A percentile compares a stretch with the other conserved stretches of the same genome.
Evolutionary conservation across 2,888 invertebrate species (phyloP).

Genomic region (Ormyrus labotus): DNA sequence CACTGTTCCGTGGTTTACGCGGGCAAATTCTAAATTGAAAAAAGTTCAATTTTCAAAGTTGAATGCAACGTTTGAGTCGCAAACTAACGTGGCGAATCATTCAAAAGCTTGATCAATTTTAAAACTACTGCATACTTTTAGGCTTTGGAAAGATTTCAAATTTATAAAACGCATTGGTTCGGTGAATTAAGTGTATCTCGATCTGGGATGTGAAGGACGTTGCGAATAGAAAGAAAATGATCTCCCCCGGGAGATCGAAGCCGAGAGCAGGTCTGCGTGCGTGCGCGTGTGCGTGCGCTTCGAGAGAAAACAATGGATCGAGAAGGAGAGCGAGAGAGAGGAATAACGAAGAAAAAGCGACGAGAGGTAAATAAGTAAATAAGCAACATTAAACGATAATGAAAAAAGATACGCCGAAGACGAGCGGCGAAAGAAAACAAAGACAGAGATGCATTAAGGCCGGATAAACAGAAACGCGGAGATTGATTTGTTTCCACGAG

Average conservation of each 20-base stretch:
- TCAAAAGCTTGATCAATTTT: too few relatives aligned
- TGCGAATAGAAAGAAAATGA: conserved; percentile 30
- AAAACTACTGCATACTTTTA: too few relatives aligned
- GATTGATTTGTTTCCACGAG: conserved; percentile 36
- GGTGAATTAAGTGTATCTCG: conserved; percentile 17
- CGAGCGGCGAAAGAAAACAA: background rate
- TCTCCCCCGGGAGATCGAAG: conserved; percentile 27
- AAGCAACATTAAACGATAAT: conserved; percentile 37
- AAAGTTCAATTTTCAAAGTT: too few relatives aligned
- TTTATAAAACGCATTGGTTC: conserved; percentile 19
- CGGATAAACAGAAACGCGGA: conserved; percentile 22
- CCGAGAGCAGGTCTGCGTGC: background rate
- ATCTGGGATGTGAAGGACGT: background rate
- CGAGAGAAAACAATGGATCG: conserved; percentile 22
- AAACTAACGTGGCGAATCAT: too few relatives aligned
- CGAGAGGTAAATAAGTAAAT: conserved; percentile 40
- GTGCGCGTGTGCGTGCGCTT: conserved; percentile 8
- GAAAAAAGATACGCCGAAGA: conserved; percentile 29
- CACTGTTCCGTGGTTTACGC: too few relatives aligned
- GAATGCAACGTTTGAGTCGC: too few relatives aligned
- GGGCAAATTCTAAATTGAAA: too few relatives aligned
- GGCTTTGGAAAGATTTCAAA: too few relatives aligned
- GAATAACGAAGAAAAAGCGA: conserved; percentile 44
- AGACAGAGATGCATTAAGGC: conserved; percentile 16
- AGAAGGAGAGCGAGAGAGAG: background rate